These are phyloP conservation scores for Heliconius aoede DNA, from an alignment of 2,888 invertebrate genomes.

Conservation along the genomic window DNA sequence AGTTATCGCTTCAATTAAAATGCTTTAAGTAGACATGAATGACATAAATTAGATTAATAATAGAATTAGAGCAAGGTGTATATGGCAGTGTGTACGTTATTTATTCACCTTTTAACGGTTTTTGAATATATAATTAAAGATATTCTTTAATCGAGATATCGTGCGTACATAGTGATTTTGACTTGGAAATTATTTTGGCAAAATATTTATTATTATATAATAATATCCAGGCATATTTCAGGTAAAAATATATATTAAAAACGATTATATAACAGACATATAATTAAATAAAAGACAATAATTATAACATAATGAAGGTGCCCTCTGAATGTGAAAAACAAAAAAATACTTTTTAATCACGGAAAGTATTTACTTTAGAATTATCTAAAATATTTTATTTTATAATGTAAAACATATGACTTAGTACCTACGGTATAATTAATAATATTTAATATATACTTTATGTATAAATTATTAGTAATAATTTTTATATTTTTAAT, in stretches of 20 bases:
- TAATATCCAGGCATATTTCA: not conserved
- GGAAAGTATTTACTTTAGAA: not conserved
- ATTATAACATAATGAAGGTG: not conserved
- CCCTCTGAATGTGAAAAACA: not conserved
- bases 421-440: not conserved
- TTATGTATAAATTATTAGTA: too few species aligned
- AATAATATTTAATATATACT: not conserved
- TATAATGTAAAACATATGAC: not conserved
- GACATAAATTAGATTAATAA: not conserved
- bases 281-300: too few species aligned
- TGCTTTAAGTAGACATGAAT: not conserved
- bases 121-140: not conserved
- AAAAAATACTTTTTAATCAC: not conserved
- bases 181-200: not conserved
- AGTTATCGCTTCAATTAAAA: too few species aligned
- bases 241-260: too few species aligned
- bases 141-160: not conserved
- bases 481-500: too few species aligned
- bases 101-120: not conserved
- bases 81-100: not conserved
- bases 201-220: too few species aligned
- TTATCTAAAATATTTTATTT: not conserved
- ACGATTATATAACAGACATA: not conserved
- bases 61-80: too few species aligned
- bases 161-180: not conserved